Percentiles rank a stretch among this genome's conserved stretches.
These are phyloP conservation scores for Macrochelys suwanniensis DNA, from an alignment of 2,797 vertebrate species.

Conservation along the genomic window DNA sequence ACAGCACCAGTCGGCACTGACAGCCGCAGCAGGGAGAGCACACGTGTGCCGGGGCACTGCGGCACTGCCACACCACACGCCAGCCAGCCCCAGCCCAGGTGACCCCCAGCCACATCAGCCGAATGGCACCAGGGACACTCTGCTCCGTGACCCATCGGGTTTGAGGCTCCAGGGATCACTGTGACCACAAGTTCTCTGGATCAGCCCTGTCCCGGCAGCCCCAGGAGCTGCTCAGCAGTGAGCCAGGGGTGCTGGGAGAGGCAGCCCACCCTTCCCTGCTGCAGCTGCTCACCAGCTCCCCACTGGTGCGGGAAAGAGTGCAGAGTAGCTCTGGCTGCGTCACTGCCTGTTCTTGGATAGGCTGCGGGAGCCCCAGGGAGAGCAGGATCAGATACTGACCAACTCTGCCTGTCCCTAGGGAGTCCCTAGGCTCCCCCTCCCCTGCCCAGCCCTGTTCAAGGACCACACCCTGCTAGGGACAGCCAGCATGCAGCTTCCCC, in stretches of 20 bases:
- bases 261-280: no score
- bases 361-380: no score
- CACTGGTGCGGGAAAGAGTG: no score
- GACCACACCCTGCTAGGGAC: no score
- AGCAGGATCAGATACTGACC: neutral
- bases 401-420: neutral
- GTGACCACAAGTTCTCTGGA: neutral
- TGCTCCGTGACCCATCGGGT: no score
- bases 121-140: no score
- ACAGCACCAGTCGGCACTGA: neutral
- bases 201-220: neutral
- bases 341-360: no score
- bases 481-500: neutral
- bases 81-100: no score
- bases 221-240: rapidly evolving
- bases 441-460: neutral
- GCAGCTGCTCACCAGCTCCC: neutral
- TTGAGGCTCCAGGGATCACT: neutral
- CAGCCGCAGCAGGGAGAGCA: no score
- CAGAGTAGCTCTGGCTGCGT: no score
- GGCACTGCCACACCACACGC: no score
- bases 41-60: neutral
- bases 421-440: neutral
- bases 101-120: neutral
- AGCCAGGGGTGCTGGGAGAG: neutral